Evolutionary conservation across 2,797 vertebrate genomes (phyloP).

Genomic region (Malurus splendens): DNA sequence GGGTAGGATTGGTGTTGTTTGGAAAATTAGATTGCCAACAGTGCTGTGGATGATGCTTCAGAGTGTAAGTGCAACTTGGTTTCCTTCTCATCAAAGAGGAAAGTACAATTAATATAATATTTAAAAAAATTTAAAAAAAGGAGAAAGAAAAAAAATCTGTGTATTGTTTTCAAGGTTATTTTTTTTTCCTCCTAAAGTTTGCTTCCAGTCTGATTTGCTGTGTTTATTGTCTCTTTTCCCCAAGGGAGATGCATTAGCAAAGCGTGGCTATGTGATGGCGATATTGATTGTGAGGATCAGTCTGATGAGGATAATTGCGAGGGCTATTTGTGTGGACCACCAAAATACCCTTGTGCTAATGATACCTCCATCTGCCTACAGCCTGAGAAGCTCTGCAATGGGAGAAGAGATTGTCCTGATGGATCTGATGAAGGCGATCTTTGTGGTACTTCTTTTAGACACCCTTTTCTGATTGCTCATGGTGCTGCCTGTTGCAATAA

Average conservation of each 20-base stretch:
- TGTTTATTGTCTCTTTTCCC: conserved; percentile 64
- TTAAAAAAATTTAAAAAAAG: not conserved
- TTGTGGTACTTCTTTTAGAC: conserved; percentile 81
- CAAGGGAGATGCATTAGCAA: conserved; percentile 97
- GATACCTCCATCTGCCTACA: conserved; percentile 90
- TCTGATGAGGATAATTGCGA: conserved; percentile 95
- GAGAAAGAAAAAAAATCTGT: not conserved
- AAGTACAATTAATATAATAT: not conserved
- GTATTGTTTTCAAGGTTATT: not conserved
- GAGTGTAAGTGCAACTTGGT: not conserved
- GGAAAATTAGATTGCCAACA: not conserved
- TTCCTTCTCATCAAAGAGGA: not conserved
- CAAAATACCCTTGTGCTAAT: conserved; percentile 93
- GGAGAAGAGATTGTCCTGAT: conserved; percentile 89
- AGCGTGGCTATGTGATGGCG: conserved; percentile 97
- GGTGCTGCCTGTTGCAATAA: not conserved
- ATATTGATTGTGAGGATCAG: conserved; percentile 96
- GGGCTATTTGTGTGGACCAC: conserved; percentile 87
- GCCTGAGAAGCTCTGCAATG: conserved; percentile 94
- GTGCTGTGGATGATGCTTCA: not conserved
- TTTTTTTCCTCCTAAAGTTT: not conserved
- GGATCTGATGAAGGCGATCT: conserved; percentile 93
- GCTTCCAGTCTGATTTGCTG: conserved; percentile 41
- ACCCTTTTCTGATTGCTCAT: not conserved
- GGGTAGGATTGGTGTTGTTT: not conserved